Base-by-base conservation (phyloP, 2,113 vertebrate genomes). In the Drymodes brunneopygia region DNA sequence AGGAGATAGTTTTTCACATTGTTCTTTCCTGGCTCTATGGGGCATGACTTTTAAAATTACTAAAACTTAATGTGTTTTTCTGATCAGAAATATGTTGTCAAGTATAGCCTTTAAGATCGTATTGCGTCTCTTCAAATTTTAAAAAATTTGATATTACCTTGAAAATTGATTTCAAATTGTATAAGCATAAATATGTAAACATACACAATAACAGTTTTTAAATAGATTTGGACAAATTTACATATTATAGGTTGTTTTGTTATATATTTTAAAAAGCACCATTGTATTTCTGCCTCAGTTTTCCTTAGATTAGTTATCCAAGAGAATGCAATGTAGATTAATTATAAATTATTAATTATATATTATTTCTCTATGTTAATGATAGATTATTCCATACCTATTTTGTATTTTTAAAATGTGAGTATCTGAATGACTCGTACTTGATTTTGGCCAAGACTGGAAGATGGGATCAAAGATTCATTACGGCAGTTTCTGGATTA, bases 71-170 rank as follows among this genome's bases (percentile, higher is more conserved):
- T 1, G 8, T 65, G 7, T 25, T 86, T 86, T 83, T 86, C 19
- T 75, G 5, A 9, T 80, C 15, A 67, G 24, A 66, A 64, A 65
- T 70, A 57, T 11, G 14, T 9, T 24, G 12, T 73, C 22, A 81
- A 27, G 12, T 29, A 21, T 22, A 58, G 6, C 11, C 16, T 70
- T 84, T 64, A 81, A 67, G 51, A 51, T 61, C 0, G 0, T 47
- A 33, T 29, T 53, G 2, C n/a, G 29, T 81, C 28, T 78, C 47
- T 53, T 78, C 20, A 78, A 71, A 60, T 74, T 56, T 74, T 81
- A 62, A 42, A 31, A 24, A 86, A 18, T 64, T 3, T 61, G 4
- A 2, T 28, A 48, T 40, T 66, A 12, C 14, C 47, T 65, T 69
- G 70, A 86, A 81, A 90, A 71, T 47, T 20, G 15, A 54, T 81